Percentiles rank a stretch among this genome's conserved stretches.
Conservation (phyloP, 2,888 invertebrate species). For the Drosophila cracens region DNA sequence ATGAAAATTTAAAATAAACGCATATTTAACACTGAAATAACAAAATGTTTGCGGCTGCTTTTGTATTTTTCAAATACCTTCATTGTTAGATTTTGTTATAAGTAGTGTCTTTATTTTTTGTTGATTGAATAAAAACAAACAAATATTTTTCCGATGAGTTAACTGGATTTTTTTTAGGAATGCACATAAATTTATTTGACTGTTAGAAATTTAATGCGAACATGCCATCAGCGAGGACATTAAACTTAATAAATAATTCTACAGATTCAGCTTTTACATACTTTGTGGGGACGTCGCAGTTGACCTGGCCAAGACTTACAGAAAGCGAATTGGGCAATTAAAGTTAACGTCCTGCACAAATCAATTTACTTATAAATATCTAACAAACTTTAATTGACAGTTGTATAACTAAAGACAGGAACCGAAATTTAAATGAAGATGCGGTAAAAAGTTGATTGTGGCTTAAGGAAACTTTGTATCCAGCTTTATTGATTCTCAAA, state of each 20-base stretch:
- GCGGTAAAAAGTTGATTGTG: slow-evolving; percentile 31
- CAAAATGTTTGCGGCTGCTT: not conserved
- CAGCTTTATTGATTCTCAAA: slow-evolving; percentile 26
- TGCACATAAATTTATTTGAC: not conserved
- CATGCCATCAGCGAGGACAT: not conserved
- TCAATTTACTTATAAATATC: not conserved
- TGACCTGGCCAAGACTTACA: not conserved
- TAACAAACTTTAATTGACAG: slow-evolving; percentile 23
- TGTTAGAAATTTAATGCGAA: not conserved
- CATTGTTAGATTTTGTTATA: not conserved
- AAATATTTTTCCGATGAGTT: not conserved
- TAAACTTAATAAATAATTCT: not conserved
- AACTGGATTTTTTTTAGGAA: not conserved
- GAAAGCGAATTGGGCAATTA: not conserved
- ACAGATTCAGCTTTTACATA: not conserved
- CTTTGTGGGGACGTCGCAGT: not conserved
- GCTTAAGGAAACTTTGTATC: slow-evolving; percentile 26
- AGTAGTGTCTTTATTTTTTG: not conserved
- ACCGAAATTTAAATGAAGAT: slow-evolving; percentile 4
- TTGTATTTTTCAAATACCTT: not conserved
- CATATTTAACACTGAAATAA: slow-evolving; percentile 2
- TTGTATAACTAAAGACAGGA: slow-evolving; percentile 21
- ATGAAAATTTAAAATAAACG: not conserved
- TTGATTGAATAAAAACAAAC: not conserved
- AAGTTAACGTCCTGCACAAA: not conserved